Base-by-base conservation (phyloP, 2,888 invertebrate species). In the Chironomus riparius region DNA sequence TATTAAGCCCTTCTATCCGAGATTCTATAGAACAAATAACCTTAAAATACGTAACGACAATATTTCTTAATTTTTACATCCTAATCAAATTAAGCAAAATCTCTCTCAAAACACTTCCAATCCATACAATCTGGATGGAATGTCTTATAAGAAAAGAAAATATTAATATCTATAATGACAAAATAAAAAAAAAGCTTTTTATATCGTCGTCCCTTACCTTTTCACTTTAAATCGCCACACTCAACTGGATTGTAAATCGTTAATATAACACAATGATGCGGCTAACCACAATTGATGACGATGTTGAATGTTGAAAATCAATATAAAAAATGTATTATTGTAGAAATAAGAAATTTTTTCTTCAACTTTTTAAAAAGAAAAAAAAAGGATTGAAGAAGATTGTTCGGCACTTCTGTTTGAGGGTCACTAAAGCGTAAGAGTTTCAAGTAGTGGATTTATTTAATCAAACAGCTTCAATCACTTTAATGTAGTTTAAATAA, bases 401-500 rank as follows among this genome's bases (percentile, higher is more conserved):
- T 65, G 65, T 68, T 74, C 74, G 74, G 74, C 74, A 74, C 74
- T 61, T 74, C n/a, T 22, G 21, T 68, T 74, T 74, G 74, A 47
- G 62, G 62, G 74, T 68, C 68, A 65, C 22, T 47, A 68, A 74
- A 68, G 74, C 62, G 62, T 72, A 62, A 72, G 47, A 72, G 72
- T 28, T 72, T 72, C 72, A 62, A 61, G 72, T 38, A 56, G 56
- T 56, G 15, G 56, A 56, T 18, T 56, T 56, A 15, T 56, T 56
- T 56, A 6, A 56, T 15, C 18, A 18, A n/a, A 15, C 56, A 56
- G 18, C 56, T 56, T 56, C 56, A 56, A n/a, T 15, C 56, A 56
- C 56, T 56, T 56, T 56, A 56, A 15, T 56, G 56, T 15, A n/a
- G n/a, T 56, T 56, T 56, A 38, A 38, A 38, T 38, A 38, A 38